Conservation (phyloP, 2,888 invertebrate genomes). For the Synanthedon myopaeformis region DNA sequence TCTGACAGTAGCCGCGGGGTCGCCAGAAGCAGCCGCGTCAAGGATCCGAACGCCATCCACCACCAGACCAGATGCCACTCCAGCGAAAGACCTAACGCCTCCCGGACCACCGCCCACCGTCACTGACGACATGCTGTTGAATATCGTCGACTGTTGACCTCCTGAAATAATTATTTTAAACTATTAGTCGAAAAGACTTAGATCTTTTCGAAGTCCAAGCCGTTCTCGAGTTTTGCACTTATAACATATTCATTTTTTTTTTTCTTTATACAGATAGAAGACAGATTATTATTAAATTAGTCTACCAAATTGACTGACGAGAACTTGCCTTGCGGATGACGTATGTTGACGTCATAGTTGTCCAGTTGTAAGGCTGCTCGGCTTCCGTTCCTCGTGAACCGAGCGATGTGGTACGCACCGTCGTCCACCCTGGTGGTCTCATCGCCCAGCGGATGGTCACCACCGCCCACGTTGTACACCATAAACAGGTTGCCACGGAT, state of each 20-base stretch:
- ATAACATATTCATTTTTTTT: too few relatives aligned
- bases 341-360: constrained; percentile 86
- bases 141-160: constrained; percentile 85
- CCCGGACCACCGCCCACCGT: constrained; percentile 84
- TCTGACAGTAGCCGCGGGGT: constrained; percentile 79
- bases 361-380: constrained; percentile 93
- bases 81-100: constrained; percentile 84
- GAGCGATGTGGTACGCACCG: constrained; percentile 92
- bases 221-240: too few relatives aligned
- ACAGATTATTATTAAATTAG: too few relatives aligned
- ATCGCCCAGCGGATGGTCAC: constrained; percentile 91
- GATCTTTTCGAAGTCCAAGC: too few relatives aligned
- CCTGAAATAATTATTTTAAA: constrained; percentile 64
- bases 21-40: constrained; percentile 87
- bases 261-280: too few relatives aligned
- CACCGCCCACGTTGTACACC: constrained; percentile 94
- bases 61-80: constrained; percentile 90
- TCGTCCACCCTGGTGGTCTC: constrained; percentile 93
- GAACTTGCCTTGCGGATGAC: constrained; percentile 83
- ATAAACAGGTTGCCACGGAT: constrained; percentile 93
- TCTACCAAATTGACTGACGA: too few relatives aligned
- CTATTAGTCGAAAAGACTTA: too few relatives aligned
- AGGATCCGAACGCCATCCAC: constrained; percentile 87
- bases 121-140: constrained; percentile 91
- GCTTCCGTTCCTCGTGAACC: constrained; percentile 89